Conservation (phyloP, 1,140 invertebrate species). For the Eufriesea mexicana region DNA sequence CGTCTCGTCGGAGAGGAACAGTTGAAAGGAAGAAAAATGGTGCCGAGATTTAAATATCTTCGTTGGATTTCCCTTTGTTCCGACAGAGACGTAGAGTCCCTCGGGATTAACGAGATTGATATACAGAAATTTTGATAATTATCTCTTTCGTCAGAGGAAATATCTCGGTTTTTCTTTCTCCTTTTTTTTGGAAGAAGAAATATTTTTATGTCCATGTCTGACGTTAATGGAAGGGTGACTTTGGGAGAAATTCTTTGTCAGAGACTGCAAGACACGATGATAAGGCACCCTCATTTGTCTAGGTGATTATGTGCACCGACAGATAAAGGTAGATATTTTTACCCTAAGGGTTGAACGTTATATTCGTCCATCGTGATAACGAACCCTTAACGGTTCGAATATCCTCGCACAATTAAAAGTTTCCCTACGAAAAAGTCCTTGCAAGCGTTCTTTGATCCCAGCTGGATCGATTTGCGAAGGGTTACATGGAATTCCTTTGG, state of each 20-base stretch:
- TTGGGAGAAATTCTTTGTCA: neutral
- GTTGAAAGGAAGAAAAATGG: too few relatives aligned
- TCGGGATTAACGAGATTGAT: too few relatives aligned
- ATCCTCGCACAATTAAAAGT: conserved; percentile 8
- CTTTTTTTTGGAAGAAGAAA: neutral
- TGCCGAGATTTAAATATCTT: too few relatives aligned
- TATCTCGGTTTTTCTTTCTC: neutral
- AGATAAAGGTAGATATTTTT: neutral
- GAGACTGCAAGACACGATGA: neutral
- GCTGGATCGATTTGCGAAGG: too few relatives aligned
- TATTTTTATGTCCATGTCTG: neutral
- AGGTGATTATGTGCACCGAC: neutral
- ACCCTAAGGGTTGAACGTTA: neutral
- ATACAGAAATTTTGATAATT: neutral
- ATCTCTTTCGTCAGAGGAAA: neutral
- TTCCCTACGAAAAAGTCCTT: neutral
- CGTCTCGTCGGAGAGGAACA: too few relatives aligned
- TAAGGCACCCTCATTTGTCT: conserved; percentile 1
- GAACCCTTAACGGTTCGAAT: neutral
- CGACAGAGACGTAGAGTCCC: too few relatives aligned
- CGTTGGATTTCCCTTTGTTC: too few relatives aligned
- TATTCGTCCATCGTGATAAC: neutral
- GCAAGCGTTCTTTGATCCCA: neutral
- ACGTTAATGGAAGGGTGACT: neutral
- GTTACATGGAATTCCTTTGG: neutral